Conservation (phyloP, 1,140 invertebrate species). For the Hetaerina americana region DNA sequence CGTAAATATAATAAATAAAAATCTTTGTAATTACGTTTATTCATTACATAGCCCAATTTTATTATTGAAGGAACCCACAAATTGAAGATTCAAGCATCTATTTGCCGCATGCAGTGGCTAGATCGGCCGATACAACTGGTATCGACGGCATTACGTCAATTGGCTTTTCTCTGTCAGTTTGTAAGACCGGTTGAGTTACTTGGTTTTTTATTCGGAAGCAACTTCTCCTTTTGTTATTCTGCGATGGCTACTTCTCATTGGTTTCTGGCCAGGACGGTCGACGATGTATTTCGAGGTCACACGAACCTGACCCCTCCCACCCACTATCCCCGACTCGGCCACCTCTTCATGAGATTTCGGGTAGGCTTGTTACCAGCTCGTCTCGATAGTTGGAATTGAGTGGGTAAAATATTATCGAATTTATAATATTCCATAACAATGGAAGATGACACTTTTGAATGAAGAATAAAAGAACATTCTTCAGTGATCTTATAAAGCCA, state of each 20-base stretch:
- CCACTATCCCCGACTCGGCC: neutral
- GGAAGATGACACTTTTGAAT: too few species aligned
- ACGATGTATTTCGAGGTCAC: neutral
- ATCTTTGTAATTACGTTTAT: neutral
- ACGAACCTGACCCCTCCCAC: neutral
- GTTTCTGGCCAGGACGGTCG: neutral
- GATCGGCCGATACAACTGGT: too few species aligned
- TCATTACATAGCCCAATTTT: too few species aligned
- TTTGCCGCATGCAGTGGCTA: too few species aligned
- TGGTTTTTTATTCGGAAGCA: neutral
- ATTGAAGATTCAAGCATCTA: too few species aligned
- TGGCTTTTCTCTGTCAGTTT: neutral
- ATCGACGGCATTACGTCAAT: neutral
- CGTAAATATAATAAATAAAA: slow-evolving; percentile 8
- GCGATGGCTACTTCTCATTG: neutral
- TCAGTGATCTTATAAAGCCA: too few species aligned
- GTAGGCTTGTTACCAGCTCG: neutral
- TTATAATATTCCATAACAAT: too few species aligned
- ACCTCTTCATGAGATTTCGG: neutral
- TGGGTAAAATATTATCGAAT: too few species aligned
- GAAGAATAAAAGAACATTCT: too few species aligned
- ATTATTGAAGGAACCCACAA: too few species aligned
- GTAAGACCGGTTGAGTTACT: neutral
- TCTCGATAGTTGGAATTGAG: neutral
- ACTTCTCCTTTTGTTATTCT: neutral